These are phyloP conservation scores for Chironex yamaguchii DNA, from an alignment of 30 jellyfish, hydroid and myxozoan species.

Conservation along the genomic window DNA sequence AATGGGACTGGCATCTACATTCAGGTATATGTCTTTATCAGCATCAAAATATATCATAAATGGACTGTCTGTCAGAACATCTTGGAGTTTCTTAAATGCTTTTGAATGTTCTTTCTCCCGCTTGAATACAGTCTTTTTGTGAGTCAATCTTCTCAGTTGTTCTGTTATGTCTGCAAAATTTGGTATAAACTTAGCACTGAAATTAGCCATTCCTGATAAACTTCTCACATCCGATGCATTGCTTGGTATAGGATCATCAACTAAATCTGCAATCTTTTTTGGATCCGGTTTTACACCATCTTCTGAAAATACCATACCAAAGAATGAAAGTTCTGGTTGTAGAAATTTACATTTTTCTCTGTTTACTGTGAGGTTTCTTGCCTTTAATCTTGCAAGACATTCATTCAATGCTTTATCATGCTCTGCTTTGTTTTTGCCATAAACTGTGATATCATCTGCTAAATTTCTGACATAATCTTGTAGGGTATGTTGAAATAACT, in stretches of 20 bases:
- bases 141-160: conserved; percentile 48
- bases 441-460: conserved; percentile 9
- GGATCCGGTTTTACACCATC: conserved; percentile 68
- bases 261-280: conserved; percentile 34
- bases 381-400: conserved; percentile 24
- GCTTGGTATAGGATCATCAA: conserved; percentile 15
- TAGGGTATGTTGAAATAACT: conserved; percentile 10
- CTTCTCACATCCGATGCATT: conserved; percentile 47
- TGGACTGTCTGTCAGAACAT: background rate
- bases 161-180: conserved; percentile 38
- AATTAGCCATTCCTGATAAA: conserved; percentile 47
- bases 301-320: background rate
- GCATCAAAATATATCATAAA: background rate
- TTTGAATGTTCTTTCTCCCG: conserved; percentile 21
- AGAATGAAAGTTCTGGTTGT: background rate
- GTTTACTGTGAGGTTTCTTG: conserved; percentile 12
- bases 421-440: conserved; percentile 20
- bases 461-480: conserved; percentile 16
- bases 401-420: conserved; percentile 11
- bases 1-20: conserved; percentile 66
- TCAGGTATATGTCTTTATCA: background rate
- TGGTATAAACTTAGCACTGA: conserved; percentile 42
- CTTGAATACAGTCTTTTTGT: no score
- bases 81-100: background rate
- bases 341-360: conserved; percentile 2